phyloP scores from a whole-genome alignment of 2,888 invertebrate species.

The Drosophila tanythrix region DNA sequence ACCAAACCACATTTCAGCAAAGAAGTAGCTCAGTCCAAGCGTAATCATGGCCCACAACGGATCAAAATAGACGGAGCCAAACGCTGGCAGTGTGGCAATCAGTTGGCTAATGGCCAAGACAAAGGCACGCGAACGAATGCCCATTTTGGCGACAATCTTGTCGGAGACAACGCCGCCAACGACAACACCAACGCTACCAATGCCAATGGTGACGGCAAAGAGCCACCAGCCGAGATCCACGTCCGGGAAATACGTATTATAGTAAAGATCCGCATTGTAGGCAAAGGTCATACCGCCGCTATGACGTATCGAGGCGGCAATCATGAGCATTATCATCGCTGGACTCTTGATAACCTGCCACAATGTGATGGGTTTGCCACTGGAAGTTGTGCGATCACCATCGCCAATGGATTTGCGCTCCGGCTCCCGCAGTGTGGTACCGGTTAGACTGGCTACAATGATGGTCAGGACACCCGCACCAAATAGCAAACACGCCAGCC shows the following conservation, averaged over 20 bases:
- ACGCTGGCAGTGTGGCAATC: too few species aligned
- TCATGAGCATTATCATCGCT: conserved; percentile 90
- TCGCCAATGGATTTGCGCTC: conserved; percentile 91
- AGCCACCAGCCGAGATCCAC: conserved; percentile 95
- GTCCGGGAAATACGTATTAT: conserved; percentile 94
- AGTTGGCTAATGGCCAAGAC: conserved; percentile 93
- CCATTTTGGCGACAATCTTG: conserved; percentile 94
- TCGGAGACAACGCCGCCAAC: conserved; percentile 92
- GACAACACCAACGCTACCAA: conserved; percentile 89
- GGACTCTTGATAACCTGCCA: conserved; percentile 93
- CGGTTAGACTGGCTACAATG: conserved; percentile 89
- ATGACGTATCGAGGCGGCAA: conserved; percentile 95
- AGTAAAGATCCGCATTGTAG: conserved; percentile 95
- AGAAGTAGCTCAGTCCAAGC: too few species aligned
- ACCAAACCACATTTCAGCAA: too few species aligned
- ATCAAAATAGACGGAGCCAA: too few species aligned
- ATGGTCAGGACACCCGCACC: conserved; percentile 91
- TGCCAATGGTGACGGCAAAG: conserved; percentile 94
- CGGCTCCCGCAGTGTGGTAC: conserved; percentile 91
- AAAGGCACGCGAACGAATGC: conserved; percentile 91
- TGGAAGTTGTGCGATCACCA: conserved; percentile 85
- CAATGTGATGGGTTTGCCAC: conserved; percentile 87
- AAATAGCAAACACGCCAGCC: conserved; percentile 94
- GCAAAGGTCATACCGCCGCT: conserved; percentile 96
- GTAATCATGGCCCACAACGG: too few species aligned